These are phyloP conservation scores for Oscheius myriophilus DNA, from an alignment of 2,888 invertebrate genomes.

Conservation along the genomic window DNA sequence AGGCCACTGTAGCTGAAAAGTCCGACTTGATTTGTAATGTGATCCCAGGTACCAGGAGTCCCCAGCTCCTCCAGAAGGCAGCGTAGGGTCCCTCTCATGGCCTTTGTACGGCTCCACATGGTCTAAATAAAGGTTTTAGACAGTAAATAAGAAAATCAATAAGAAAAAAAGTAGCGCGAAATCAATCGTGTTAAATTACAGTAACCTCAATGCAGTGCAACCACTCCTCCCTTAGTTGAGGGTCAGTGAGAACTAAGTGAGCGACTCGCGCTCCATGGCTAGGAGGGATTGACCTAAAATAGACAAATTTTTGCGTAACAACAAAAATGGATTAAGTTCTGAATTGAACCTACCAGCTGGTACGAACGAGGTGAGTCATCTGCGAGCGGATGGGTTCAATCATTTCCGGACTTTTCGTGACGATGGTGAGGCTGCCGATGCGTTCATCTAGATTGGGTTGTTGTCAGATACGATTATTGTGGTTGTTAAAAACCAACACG, in stretches of 20 bases:
- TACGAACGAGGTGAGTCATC: constrained; percentile 69
- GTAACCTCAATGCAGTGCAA: constrained; percentile 60
- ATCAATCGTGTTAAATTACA: no score
- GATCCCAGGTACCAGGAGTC: constrained; percentile 89
- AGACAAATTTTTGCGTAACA: neutral
- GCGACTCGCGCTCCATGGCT: constrained; percentile 93
- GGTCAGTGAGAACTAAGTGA: constrained; percentile 82
- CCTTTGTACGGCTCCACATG: constrained; percentile 88
- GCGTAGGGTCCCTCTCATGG: constrained; percentile 85
- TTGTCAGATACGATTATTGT: no score
- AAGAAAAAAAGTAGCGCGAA: no score
- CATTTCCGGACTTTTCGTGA: constrained; percentile 78
- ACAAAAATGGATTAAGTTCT: no score
- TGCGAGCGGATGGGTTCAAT: constrained; percentile 79
- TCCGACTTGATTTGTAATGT: constrained; percentile 90
- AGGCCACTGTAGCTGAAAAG: constrained; percentile 99
- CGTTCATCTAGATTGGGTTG: constrained; percentile 81
- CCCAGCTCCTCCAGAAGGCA: constrained; percentile 79
- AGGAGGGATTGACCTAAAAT: constrained; percentile 85
- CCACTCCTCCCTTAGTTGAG: constrained; percentile 85
- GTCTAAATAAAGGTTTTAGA: constrained; percentile 74
- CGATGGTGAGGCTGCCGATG: constrained; percentile 88
- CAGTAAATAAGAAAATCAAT: no score
- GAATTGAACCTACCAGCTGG: constrained; percentile 56
- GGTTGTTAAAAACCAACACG: no score